Evolutionary conservation across 53 echinoderm and acorn worm genomes (phyloP), one percentile per base, ranked within the genome.

Genomic region (Arbacia lixula): DNA sequence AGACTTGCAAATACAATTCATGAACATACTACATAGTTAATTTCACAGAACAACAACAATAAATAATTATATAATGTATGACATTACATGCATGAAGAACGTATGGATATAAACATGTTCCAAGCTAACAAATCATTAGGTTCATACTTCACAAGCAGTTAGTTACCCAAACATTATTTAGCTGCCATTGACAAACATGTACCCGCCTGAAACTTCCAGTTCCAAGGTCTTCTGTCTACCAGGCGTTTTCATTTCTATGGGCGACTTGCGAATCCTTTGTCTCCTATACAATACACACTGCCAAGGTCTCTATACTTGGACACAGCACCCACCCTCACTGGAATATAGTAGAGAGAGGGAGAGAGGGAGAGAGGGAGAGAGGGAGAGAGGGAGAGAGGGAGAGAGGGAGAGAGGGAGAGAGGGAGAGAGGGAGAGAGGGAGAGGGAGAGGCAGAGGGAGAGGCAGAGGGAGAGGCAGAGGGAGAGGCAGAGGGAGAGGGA

Each of bases 401-500:
- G 0, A 9, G 3, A 29, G 30, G 0, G 30, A 29, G 25, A 2
- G 16, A 55, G 1, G 26, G 19, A 16, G 0, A 61, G 31, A 14
- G 49, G 49, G 49, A 46, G 49, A 46, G 49, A 14, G 49, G 49
- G 49, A 46, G 49, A 46, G 49, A 8, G 14, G 14, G 49, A 14
- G 49, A 46, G 49, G 49, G 49, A 46, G 49, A 46, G 49, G 8
- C 8, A 46, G 49, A 14, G 14, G 49, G 49, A 10, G 49, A 46
- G 49, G 14, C 9, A 14, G 14, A 14, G 49, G 8, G 49, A 46
- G 49, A 46, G 8, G 69, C 12, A 33, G 69, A 68, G 31, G 36
- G 31, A 33, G 36, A 33, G 30, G 69, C 9, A 68, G 69, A 68
- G 31, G 69, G 30, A 33, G 69, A 68, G 31, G 36, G 31, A 68